Conservation (phyloP, 2,888 invertebrate species). For the Limnephilus auricula region DNA sequence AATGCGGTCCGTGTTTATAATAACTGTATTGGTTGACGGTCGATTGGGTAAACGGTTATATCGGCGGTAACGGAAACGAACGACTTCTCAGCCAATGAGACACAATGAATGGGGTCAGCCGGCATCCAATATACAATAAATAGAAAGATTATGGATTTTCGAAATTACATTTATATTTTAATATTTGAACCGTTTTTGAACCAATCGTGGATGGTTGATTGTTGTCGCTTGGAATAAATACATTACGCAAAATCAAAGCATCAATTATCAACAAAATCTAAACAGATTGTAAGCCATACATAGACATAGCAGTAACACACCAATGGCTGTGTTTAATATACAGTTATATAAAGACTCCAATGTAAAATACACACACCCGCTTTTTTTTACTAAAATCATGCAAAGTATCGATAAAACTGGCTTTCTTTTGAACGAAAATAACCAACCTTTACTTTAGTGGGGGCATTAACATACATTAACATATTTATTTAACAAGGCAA, state of each 20-base stretch:
- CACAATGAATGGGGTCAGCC: conserved; percentile 8
- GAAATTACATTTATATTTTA: no score
- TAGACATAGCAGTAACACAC: no score
- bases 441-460: not conserved
- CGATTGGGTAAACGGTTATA: conserved; percentile 46
- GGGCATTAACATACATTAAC: conserved; percentile 15
- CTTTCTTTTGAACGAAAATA: conserved; percentile 23
- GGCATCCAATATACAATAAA: not conserved
- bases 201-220: not conserved
- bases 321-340: not conserved
- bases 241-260: not conserved
- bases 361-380: not conserved
- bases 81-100: conserved; percentile 38
- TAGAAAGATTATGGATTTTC: not conserved
- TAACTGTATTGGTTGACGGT: conserved; percentile 37
- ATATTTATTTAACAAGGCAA: conserved; percentile 21
- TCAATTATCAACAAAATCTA: no score
- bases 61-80: not conserved
- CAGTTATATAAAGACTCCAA: not conserved
- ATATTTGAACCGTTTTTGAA: not conserved
- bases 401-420: not conserved
- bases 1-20: conserved; percentile 31
- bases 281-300: no score
- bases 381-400: not conserved
- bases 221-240: not conserved